Conservation (phyloP, 2,888 invertebrate genomes). For the Diloba caeruleocephala region DNA sequence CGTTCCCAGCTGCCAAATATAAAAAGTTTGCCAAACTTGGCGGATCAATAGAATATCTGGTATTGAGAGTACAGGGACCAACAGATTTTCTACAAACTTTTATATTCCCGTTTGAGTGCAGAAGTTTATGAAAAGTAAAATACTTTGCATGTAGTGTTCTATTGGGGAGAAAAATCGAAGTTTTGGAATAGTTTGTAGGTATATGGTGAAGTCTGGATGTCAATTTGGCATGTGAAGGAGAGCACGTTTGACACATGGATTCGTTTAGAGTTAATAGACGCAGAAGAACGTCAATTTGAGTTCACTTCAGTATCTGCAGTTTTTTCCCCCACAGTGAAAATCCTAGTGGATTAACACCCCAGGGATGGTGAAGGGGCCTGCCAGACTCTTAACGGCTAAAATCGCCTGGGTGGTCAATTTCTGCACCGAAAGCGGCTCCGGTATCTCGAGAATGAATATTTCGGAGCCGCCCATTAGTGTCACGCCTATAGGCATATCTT, state of each 20-base stretch:
- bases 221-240: constrained; percentile 9
- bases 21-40: constrained; percentile 48
- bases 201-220: constrained; percentile 18
- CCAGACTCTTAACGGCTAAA: too few relatives aligned
- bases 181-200: constrained; percentile 43
- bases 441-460: too few relatives aligned
- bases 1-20: constrained; percentile 52
- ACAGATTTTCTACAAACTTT: constrained; percentile 50
- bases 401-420: too few relatives aligned
- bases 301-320: too few relatives aligned
- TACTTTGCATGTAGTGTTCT: constrained; percentile 43
- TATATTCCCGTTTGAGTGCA: constrained; percentile 30
- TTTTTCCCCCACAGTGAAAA: too few relatives aligned
- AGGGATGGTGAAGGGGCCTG: too few relatives aligned
- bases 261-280: too few relatives aligned
- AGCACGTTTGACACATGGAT: constrained; percentile 16
- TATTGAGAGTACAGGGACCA: constrained; percentile 36
- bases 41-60: constrained; percentile 50
- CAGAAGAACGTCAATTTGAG: too few relatives aligned
- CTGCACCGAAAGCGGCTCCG: too few relatives aligned
- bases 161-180: constrained; percentile 33
- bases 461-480: too few relatives aligned
- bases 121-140: constrained; percentile 57
- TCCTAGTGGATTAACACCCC: too few relatives aligned
- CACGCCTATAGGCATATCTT: too few relatives aligned